Conservation (phyloP, 2,888 invertebrate genomes). For the Xylota segnis region DNA sequence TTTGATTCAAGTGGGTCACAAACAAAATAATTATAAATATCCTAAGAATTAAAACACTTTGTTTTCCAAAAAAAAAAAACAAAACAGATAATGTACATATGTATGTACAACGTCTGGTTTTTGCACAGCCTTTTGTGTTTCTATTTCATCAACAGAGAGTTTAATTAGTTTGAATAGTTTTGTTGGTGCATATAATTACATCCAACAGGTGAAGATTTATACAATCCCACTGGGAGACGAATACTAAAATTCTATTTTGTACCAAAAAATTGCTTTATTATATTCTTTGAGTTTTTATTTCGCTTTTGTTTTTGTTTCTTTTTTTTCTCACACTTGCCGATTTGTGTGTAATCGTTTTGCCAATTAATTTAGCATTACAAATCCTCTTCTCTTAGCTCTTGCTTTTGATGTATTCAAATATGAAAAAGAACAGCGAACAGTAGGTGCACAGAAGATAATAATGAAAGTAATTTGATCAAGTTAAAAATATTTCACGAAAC, state of each 20-base stretch:
- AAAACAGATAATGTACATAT: not conserved
- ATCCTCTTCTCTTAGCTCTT: not conserved
- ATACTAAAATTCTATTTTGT: slow-evolving; percentile 41
- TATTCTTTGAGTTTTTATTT: not conserved
- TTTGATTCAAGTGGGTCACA: slow-evolving; percentile 21
- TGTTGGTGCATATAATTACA: slow-evolving; percentile 28
- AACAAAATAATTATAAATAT: not conserved
- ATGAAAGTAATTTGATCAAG: slow-evolving; percentile 6
- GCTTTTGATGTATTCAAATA: not conserved
- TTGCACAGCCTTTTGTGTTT: slow-evolving; percentile 7
- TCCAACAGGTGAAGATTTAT: slow-evolving; percentile 27
- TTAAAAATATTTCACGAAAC: not conserved
- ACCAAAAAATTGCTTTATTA: slow-evolving; percentile 24
- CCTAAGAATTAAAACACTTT: not conserved
- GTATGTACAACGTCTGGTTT: not conserved
- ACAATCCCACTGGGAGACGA: slow-evolving; percentile 16
- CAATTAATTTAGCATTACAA: slow-evolving; percentile 37
- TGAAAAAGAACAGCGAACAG: slow-evolving; percentile 5
- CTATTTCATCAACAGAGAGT: slow-evolving; percentile 2
- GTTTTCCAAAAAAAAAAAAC: slow-evolving; percentile 5
- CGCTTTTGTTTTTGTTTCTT: not conserved
- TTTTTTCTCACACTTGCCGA: not conserved
- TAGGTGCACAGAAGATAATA: not conserved
- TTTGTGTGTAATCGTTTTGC: slow-evolving; percentile 28
- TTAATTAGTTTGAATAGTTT: slow-evolving; percentile 10